Base-by-base conservation (phyloP, 2,113 vertebrate species). In the Cnemophilus loriae region DNA sequence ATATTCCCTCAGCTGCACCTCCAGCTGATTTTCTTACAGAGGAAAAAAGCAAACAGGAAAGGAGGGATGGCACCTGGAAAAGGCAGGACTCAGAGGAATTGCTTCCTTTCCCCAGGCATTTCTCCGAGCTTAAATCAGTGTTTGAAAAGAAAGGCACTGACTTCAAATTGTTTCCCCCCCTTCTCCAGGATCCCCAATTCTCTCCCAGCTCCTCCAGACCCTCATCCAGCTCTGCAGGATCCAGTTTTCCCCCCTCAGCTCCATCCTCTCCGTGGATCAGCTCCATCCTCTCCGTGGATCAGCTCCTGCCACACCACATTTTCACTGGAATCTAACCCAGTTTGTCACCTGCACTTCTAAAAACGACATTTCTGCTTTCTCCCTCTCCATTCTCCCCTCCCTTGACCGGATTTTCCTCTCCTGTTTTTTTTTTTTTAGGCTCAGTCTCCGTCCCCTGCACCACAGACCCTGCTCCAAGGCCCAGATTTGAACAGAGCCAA, bases 251-350 rank as follows among this genome's bases (percentile, higher is more conserved):
- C 23, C 24, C 20, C n/a, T n/a, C 9, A 11, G 32, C 74, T 47
- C 78, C 5, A 19, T 4, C 3, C 19, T 6, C 27, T 17, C 32
- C 10, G 8, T 2, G 0, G 37, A 68, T 8, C 9, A 11, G 32
- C 74, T 47, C 78, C 5, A 19, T 4, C 3, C 19, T 6, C 27
- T 17, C 32, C 10, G 8, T 2, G 0, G 37, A 68, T 8, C 53
- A 20, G 33, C 15, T 37, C 63, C 80, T 50, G 21, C 33, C 71
- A 41, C 13, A 0, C 61, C 6, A 27, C 49, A 32, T 44, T 84
- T 17, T 32, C 35, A 8, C 5, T 4, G 32, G 6, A 15, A 37
- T 4, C 17, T 2, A 16, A 4, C 19, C 8, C 44, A 26, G 9
- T 7, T 1, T 6, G 13, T 9, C n/a, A 32, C 22, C 57, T 26